phyloP scores from a whole-genome alignment of 2,113 vertebrate genomes.

The Hiodon alosoides region DNA sequence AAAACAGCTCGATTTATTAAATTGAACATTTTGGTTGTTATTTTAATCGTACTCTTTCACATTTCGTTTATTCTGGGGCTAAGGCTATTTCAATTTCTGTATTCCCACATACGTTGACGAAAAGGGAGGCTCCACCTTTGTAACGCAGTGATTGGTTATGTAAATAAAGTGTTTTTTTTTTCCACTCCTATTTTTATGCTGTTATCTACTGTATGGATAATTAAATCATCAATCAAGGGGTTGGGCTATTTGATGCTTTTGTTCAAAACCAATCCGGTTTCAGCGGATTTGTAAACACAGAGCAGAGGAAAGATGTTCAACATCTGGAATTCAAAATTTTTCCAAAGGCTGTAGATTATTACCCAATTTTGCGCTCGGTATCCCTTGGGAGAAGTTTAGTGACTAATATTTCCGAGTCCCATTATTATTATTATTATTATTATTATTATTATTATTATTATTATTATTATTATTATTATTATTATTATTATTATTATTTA shows the following conservation, averaged over 20 bases:
- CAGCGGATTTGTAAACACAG: slow-evolving; percentile 59
- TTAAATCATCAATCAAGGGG: slow-evolving; percentile 98
- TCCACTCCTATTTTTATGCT: slow-evolving; percentile 53
- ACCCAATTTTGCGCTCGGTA: slow-evolving; percentile 73
- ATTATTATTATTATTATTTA: slow-evolving; percentile 13
- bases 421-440: background rate
- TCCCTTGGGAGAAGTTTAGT: slow-evolving; percentile 68
- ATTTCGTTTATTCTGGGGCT: slow-evolving; percentile 12
- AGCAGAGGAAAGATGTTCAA: slow-evolving; percentile 78
- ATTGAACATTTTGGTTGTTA: too few relatives aligned
- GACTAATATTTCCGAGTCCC: slow-evolving; percentile 56
- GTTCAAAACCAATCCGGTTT: slow-evolving; percentile 79
- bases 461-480: slow-evolving; percentile 41
- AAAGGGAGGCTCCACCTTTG: slow-evolving; percentile 76
- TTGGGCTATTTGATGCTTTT: slow-evolving; percentile 80
- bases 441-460: slow-evolving; percentile 24
- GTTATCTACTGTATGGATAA: slow-evolving; percentile 93
- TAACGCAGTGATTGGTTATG: slow-evolving; percentile 86
- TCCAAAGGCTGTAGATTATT: slow-evolving; percentile 79
- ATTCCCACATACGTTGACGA: slow-evolving; percentile 12
- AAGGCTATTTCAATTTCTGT: slow-evolving; percentile 24
- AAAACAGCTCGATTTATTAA: slow-evolving; percentile 4
- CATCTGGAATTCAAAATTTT: slow-evolving; percentile 81
- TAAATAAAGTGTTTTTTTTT: slow-evolving; percentile 72
- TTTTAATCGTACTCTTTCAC: background rate